Percentiles rank a stretch among this genome's conserved stretches.
Evolutionary conservation across 2,888 invertebrate genomes (phyloP).

Genomic region (Sphecodes monilicornis): DNA sequence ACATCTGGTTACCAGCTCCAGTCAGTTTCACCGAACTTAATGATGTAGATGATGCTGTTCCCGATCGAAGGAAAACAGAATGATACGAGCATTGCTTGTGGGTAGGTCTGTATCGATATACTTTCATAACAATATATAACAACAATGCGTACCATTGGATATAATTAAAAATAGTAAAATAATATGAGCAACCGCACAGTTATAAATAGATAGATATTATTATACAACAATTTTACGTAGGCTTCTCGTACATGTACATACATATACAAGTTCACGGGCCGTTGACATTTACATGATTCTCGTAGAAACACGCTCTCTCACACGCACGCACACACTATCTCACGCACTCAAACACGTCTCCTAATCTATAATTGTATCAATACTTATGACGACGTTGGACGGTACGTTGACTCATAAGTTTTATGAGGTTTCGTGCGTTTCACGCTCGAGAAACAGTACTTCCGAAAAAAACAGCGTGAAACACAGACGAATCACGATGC

Average conservation of each 20-base stretch:
- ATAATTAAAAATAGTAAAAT: conserved; percentile 55
- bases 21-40: background rate
- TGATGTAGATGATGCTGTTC: background rate
- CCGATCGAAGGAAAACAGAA: background rate
- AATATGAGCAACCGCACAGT: conserved; percentile 68
- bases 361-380: conserved; percentile 24
- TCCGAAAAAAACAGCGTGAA: background rate
- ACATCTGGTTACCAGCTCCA: background rate
- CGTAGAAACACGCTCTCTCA: background rate
- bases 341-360: background rate
- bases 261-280: conserved; percentile 46
- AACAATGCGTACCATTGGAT: conserved; percentile 44
- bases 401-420: conserved; percentile 45
- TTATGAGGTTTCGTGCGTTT: background rate
- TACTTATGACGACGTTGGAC: conserved; percentile 49
- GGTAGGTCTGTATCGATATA: conserved; percentile 1
- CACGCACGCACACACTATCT: background rate
- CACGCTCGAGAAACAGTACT: background rate
- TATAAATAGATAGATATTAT: conserved; percentile 72
- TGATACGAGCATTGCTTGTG: background rate
- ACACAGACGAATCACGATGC: conserved; percentile 10
- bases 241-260: conserved; percentile 14
- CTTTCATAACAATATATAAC: conserved; percentile 32
- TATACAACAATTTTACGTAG: conserved; percentile 61
- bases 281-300: conserved; percentile 37